Evolutionary conservation across 1,140 invertebrate genomes (phyloP), one percentile per base, ranked within the genome.

Genomic region (Philopotamus ludificatus): DNA sequence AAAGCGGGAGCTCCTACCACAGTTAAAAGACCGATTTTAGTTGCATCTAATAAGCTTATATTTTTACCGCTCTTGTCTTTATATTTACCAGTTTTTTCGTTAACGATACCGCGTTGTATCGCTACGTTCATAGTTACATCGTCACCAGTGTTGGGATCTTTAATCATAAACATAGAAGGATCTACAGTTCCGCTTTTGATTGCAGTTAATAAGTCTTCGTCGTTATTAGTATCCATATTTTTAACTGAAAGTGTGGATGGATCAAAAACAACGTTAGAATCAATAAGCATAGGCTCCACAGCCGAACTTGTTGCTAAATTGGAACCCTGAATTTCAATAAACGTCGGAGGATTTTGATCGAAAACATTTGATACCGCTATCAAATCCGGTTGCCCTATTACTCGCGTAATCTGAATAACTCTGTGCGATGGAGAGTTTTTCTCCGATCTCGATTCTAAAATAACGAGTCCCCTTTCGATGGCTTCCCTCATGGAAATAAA

Each of bases 401-500:
- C 75, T 70, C 83, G 86, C 1, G 84, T 88, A 49, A 87, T 82
- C 71, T 86, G 83, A 63, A 87, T 81, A 12, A 86, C 72, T 72
- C 83, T 81, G 65, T 85, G 83, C 70, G 77, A 79, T 8, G 74
- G 73, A 15, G 72, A 71, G 34, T 81, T 75, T 68, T 83, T 73
- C 15, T 84, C 75, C 41, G 83, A 80, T 41, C 74, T 76, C 7
- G 79, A 74, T 67, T 86, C 81, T n/a, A 88, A 73, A 39, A 87
- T 78, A 18, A 94, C 82, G 57, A 86, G 85, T 41, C 83, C 82
- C 70, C 83, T 82, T 39, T 83, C 79, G 51, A 97, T 88, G 7
- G 93, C 92, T 74, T 92, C 87, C 74, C 88, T 87, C 82, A 97
- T 87, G 3, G 87, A 87, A 15, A 89, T 80, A 74, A 76, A 78